Base-by-base conservation (phyloP, 2,797 vertebrate species). In the Danio kyathit region DNA sequence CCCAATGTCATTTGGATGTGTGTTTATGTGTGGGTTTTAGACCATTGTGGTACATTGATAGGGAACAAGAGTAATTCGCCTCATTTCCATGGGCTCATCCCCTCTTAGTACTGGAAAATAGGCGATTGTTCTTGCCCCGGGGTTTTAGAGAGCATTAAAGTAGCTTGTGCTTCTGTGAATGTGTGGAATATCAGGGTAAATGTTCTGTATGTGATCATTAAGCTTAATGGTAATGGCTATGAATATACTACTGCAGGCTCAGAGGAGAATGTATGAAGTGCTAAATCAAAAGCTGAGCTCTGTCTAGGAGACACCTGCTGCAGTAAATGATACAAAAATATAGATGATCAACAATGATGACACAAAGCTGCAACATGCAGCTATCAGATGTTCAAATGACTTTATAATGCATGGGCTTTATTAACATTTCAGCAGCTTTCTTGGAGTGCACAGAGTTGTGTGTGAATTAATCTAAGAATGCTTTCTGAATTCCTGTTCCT, bases 1-100 rank as follows among this genome's bases (percentile, higher is more conserved):
- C 83, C 83, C 56, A 48, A 88, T 86, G 86, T 86, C 79, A 85
- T 86, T 84, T 86, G 72, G 84, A 52, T 21, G 29, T 74, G 54
- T 54, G 11, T 51, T 56, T 71, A 71, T 71, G 69, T 5, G 6
- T 71, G 40, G 41, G 60, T 73, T 61, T 79, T 29, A 76, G 52
- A 44, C 16, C 38, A 51, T 69, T 6, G 75, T 76, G 14, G 84
- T 44, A 57, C 48, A 46, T 29, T 78, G 61, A 44, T 69, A 41
- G 84, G 46, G 13, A 75, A 82, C 74, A 64, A 85, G 76, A 77
- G 83, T 82, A 80, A 63, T 88, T 83, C 69, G 79, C 78, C 5
- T 67, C 8, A 60, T 85, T 86, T 88, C 65, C 38, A 49, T 84
- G 70, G 54, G 57, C 72, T 88, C 80, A 74, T 85, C 54, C 51